Evolutionary conservation across 1,140 invertebrate species (phyloP), one percentile per base, ranked within the genome.

Genomic region (Chionoecetes opilio): DNA sequence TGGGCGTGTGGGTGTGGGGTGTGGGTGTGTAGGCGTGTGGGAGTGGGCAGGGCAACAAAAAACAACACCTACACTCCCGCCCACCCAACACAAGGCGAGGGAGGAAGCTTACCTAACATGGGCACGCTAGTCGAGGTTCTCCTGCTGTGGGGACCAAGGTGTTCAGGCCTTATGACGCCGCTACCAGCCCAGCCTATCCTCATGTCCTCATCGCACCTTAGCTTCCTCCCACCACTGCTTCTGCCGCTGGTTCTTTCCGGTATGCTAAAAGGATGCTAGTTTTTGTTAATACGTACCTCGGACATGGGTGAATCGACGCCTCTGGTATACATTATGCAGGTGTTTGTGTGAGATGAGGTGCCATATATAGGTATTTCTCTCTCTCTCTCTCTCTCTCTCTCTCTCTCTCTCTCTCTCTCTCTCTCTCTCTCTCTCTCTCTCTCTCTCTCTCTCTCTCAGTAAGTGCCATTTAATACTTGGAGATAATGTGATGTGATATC

Each of bases 401-500:
- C n/a, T n/a, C n/a, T n/a, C n/a, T n/a, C n/a, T n/a, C n/a, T n/a
- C n/a, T n/a, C n/a, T n/a, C n/a, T n/a, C n/a, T n/a, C n/a, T n/a
- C n/a, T n/a, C n/a, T n/a, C n/a, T n/a, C n/a, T n/a, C n/a, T n/a
- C n/a, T n/a, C n/a, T n/a, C n/a, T n/a, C n/a, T n/a, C n/a, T n/a
- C n/a, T n/a, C n/a, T n/a, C n/a, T n/a, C n/a, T n/a, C n/a, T n/a
- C n/a, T n/a, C n/a, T n/a, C n/a, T n/a, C n/a, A n/a, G n/a, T n/a
- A n/a, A n/a, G n/a, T n/a, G n/a, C n/a, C n/a, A n/a, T n/a, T n/a
- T n/a, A n/a, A n/a, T n/a, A n/a, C 11, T n/a, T 75, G 21, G 63
- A 75, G 63, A 75, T 75, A 75, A n/a, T 75, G 63, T n/a, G 63
- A 75, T 26, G 63, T 75, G 63, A 75, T 75, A 75, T 75, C 26